A percentile compares a stretch with the other conserved stretches of the same genome.
Evolutionary conservation across 1,140 invertebrate genomes (phyloP).

Genomic region (Melipona quadrifasciata): DNA sequence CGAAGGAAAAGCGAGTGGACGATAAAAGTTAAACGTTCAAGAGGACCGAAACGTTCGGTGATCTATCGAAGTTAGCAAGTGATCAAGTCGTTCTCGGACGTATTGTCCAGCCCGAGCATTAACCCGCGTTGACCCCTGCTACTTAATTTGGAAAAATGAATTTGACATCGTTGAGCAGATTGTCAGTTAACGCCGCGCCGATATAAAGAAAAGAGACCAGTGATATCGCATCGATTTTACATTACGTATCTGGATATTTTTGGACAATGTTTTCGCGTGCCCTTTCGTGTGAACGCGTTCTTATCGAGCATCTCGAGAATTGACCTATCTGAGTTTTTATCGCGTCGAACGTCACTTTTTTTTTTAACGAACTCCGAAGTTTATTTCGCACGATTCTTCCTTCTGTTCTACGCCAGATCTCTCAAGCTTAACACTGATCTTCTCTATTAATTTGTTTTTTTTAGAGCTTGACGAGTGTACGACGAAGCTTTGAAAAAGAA

Average conservation of each 20-base stretch:
- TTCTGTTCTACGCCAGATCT: background rate
- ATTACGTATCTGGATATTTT: background rate
- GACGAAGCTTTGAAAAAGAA: background rate
- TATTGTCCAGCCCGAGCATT: conserved; percentile 1
- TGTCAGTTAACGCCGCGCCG: too few relatives aligned
- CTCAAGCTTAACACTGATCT: background rate
- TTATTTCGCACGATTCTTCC: background rate
- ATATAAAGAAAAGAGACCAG: background rate
- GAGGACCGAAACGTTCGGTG: background rate
- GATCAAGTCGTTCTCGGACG: background rate
- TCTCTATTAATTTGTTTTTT: background rate
- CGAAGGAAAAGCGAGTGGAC: background rate
- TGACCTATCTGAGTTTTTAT: conserved; percentile 4
- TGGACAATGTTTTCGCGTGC: background rate
- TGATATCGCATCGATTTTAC: background rate
- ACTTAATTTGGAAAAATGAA: conserved; percentile 1
- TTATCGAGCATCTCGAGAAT: background rate
- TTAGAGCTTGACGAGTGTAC: background rate
- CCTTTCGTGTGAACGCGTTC: background rate
- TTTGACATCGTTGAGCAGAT: background rate
- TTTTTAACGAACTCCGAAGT: background rate
- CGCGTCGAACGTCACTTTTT: background rate
- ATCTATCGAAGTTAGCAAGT: conserved; percentile 1
- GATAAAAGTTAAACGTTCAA: background rate
- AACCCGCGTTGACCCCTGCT: conserved; percentile 20